Evolutionary conservation across 2,888 invertebrate genomes (phyloP), one percentile per base, ranked within the genome.

Genomic region (Thalpophila matura): DNA sequence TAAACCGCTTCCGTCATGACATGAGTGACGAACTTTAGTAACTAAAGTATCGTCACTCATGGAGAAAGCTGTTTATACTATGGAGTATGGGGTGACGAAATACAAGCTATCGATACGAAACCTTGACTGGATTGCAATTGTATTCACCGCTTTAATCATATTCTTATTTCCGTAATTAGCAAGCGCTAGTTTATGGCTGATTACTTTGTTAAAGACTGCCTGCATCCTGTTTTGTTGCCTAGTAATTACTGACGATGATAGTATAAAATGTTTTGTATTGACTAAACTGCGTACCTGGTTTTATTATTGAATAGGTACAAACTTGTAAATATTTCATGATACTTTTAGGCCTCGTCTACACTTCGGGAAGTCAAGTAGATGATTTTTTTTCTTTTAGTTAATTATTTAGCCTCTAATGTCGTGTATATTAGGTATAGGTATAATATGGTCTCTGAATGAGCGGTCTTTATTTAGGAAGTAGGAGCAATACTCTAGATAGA

Each of bases 161-260:
- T 27, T 38, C 26, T 57, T 29, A 62, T 35, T 43, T 56, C 3
- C 18, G 33, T 49, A 38, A 57, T 49, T 50, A 50, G 26, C 4
- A 33, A 16, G 58, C 45, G 49, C 27, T 33, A 57, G 57, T 66
- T 43, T 12, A 27, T 37, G 9, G 14, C 37, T 67, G 49, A 66
- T 66, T 64, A 66, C 31, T 38, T 57, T 63, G 49, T 56, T 16
- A 47, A 12, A 31, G 18, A 18, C 18, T 18, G 49, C 26, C 42
- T 38, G 24, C 18, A 1, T 4, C 12, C 4, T 33, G 33, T 27
- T 42, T 26, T 18, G n/a, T 27, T 12, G 7, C 42, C 14, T 9
- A 27, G 38, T 58, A 57, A 64, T 43, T 50, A 50, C 22, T 9
- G 46, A 54, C 38, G 64, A 53, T 63, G 43, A 31, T 62, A 42